phyloP scores from a whole-genome alignment of 2,797 vertebrate species.

The Sarcophilus harrisii region DNA sequence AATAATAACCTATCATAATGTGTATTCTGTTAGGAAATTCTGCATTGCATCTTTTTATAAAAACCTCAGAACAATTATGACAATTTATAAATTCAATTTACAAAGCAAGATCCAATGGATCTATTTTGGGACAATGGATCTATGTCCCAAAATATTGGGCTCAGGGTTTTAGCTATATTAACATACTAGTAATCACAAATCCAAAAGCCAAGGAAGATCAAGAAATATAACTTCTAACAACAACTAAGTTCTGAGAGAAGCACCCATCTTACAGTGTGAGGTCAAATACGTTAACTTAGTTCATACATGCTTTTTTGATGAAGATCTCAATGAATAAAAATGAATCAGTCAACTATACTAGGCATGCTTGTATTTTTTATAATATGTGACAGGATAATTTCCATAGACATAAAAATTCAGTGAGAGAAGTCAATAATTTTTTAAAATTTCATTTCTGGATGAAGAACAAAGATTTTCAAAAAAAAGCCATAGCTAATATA shows the following conservation, averaged over 20 bases:
- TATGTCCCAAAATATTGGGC: background rate
- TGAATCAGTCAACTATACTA: background rate
- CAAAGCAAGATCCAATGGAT: background rate
- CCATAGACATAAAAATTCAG: background rate
- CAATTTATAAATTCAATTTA: background rate
- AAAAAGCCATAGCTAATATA: background rate
- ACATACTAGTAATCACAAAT: background rate
- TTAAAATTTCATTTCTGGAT: background rate
- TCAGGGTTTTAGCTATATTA: background rate
- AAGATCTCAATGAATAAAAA: background rate
- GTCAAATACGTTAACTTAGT: background rate
- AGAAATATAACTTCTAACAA: background rate
- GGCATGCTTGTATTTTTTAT: background rate
- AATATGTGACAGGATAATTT: background rate
- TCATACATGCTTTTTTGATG: background rate
- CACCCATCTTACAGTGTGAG: background rate
- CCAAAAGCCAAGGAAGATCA: background rate
- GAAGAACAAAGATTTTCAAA: background rate
- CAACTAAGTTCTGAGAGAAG: background rate
- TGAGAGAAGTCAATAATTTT: background rate
- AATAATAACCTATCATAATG: background rate
- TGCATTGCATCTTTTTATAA: background rate
- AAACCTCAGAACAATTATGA: background rate
- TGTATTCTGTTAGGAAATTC: background rate
- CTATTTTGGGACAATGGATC: background rate